Evolutionary conservation across 92 coral and sea anemone genomes (phyloP).

Genomic region (Zoanthus solanderi): DNA sequence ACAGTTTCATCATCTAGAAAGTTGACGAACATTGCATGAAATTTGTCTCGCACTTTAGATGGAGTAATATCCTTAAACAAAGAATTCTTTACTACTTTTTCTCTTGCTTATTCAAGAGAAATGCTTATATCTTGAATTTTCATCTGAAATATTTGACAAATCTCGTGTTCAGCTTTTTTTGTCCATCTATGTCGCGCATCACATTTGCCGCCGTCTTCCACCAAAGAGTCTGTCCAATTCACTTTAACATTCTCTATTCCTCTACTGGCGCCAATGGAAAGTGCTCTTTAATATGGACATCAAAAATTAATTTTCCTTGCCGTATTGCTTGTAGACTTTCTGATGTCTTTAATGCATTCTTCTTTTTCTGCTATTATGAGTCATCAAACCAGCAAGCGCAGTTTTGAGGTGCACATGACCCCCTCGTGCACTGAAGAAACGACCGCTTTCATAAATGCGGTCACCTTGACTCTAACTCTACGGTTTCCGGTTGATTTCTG

Average conservation of each 20-base stretch:
- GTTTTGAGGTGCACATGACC: not conserved
- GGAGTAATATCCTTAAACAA: slow-evolving; percentile 16
- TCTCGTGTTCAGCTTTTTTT: not conserved
- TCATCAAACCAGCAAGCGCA: not conserved
- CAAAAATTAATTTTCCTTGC: not conserved
- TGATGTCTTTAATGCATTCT: not conserved
- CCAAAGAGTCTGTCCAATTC: not conserved
- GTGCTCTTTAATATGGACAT: not conserved
- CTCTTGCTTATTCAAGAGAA: not conserved
- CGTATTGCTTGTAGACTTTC: not conserved
- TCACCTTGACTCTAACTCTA: slow-evolving; percentile 40
- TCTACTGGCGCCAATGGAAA: not conserved
- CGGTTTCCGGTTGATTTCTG: slow-evolving; percentile 30
- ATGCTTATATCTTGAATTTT: not conserved
- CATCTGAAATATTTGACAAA: not conserved
- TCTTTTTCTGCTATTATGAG: not conserved
- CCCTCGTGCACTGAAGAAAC: slow-evolving; percentile 18
- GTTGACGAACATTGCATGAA: not conserved
- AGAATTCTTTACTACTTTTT: not conserved
- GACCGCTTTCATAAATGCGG: slow-evolving; percentile 58
- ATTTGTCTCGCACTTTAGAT: slow-evolving; percentile 36
- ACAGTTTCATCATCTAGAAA: not conserved
- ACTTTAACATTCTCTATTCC: not conserved
- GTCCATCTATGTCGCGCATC: slow-evolving; percentile 25
- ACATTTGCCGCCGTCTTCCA: not conserved